Evolutionary conservation across 2,113 vertebrate genomes (phyloP).

Genomic region (Falcunculus frontatus): DNA sequence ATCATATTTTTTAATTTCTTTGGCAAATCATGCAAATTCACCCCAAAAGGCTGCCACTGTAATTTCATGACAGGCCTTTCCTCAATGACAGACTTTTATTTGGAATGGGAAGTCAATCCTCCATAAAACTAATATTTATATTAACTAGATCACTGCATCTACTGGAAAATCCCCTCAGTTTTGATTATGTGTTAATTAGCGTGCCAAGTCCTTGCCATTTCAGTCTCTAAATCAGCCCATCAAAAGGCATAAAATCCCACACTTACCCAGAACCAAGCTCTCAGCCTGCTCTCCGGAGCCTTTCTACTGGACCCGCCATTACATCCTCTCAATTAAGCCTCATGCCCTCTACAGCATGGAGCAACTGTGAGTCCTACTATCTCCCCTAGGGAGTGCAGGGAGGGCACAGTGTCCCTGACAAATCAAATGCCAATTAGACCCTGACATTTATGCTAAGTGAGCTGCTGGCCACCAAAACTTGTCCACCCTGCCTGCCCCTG

Average conservation of each 20-base stretch:
- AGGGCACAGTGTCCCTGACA: not conserved
- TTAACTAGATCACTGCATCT: conserved; percentile 39
- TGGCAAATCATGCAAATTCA: conserved; percentile 18
- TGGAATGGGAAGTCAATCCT: conserved; percentile 10
- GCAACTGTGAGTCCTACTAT: not conserved
- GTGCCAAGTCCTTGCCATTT: conserved; percentile 53
- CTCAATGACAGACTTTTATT: conserved; percentile 15
- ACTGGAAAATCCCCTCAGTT: conserved; percentile 53
- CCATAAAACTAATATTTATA: conserved; percentile 14
- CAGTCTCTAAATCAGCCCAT: conserved; percentile 45
- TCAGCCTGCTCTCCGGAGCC: not conserved
- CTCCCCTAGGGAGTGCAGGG: not conserved
- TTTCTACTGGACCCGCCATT: not conserved
- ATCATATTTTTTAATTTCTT: not conserved
- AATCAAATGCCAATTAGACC: not conserved
- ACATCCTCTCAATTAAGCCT: conserved; percentile 27
- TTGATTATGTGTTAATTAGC: conserved; percentile 66
- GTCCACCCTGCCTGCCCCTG: not conserved
- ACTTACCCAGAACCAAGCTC: conserved; percentile 2
- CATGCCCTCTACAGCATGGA: not conserved
- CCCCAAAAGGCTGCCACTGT: not conserved
- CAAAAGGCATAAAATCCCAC: conserved; percentile 30
- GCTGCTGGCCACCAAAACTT: not conserved
- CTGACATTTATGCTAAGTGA: not conserved
- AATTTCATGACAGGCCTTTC: not conserved